Conservation (phyloP, 1,140 invertebrate species). For the Mactra quadrangularis region DNA sequence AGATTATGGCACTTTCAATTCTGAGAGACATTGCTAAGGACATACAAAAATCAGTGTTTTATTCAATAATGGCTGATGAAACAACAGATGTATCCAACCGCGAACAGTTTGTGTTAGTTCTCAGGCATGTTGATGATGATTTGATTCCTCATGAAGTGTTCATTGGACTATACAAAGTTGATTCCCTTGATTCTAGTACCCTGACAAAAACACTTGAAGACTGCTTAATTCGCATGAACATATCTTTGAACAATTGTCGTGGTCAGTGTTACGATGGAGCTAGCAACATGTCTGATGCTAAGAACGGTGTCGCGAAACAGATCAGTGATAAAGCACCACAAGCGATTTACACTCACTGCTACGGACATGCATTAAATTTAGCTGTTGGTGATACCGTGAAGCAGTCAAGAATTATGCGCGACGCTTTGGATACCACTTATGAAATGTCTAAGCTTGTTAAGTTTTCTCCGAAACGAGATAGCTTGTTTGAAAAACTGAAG, state of each 20-base stretch:
- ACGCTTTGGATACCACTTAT: constrained; percentile 3
- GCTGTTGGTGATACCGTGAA: constrained; percentile 20
- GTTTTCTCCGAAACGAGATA: constrained; percentile 21
- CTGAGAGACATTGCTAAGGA: too few relatives aligned
- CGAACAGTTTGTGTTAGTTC: too few relatives aligned
- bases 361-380: background rate
- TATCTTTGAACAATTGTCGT: too few relatives aligned
- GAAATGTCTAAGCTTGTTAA: constrained; percentile 20
- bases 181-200: constrained; percentile 12
- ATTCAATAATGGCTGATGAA: too few relatives aligned
- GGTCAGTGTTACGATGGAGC: too few relatives aligned
- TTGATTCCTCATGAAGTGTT: too few relatives aligned
- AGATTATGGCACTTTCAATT: too few relatives aligned
- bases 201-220: constrained; percentile 34
- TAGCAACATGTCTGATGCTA: background rate
- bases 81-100: too few relatives aligned
- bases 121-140: too few relatives aligned
- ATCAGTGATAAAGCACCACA: background rate
- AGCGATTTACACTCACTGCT: background rate
- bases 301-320: background rate
- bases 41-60: background rate
- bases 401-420: constrained; percentile 7
- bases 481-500: background rate
- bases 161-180: constrained; percentile 41
- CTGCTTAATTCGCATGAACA: constrained; percentile 4